Evolutionary conservation across 2,113 vertebrate genomes (phyloP).

Genomic region (Strigops habroptila): DNA sequence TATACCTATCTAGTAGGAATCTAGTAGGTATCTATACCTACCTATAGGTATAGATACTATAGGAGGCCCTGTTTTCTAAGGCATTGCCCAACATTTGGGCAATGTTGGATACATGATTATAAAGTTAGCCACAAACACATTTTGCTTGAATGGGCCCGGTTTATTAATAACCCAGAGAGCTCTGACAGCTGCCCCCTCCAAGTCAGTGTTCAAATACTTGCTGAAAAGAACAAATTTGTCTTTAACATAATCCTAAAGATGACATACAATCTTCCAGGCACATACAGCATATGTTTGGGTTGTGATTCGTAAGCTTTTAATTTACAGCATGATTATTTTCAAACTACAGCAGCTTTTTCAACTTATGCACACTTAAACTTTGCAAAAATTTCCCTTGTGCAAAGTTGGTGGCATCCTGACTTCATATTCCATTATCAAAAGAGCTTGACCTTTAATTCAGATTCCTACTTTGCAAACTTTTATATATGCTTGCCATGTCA

Average conservation of each 20-base stretch:
- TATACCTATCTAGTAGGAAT: too few species aligned
- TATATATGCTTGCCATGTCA: background rate
- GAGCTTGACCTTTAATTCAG: background rate
- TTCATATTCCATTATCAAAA: background rate
- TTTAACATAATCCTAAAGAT: background rate
- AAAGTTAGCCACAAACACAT: background rate
- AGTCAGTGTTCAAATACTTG: background rate
- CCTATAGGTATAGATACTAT: background rate
- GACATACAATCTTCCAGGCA: background rate
- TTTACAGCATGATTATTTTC: background rate
- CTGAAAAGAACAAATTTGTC: background rate
- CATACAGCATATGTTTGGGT: background rate
- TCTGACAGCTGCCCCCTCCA: background rate
- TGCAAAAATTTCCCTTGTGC: background rate
- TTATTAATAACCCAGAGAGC: background rate
- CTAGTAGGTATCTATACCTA: too few species aligned
- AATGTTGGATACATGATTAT: background rate
- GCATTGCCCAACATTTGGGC: background rate
- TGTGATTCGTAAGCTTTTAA: background rate
- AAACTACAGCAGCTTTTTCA: background rate
- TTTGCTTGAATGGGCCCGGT: background rate
- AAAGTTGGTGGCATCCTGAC: background rate
- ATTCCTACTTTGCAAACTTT: background rate
- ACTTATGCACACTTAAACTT: background rate
- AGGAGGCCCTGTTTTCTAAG: background rate